phyloP scores from a whole-genome alignment of 2,113 vertebrate species.

The Formicarius rufipectus region DNA sequence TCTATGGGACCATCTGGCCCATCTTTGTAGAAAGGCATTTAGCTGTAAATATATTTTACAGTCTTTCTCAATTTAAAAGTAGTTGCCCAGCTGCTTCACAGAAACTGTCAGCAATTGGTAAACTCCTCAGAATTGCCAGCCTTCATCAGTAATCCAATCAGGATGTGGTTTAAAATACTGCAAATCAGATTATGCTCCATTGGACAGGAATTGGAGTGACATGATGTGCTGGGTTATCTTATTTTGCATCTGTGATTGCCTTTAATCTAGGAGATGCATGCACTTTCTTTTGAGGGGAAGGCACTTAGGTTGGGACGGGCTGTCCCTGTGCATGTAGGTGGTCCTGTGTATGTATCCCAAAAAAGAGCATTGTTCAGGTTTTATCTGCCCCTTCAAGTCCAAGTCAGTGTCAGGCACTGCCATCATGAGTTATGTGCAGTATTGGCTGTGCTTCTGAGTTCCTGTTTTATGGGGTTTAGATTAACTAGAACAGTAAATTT shows the following conservation, averaged over 20 bases:
- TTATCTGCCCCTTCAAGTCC: neutral
- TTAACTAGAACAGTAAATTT: neutral
- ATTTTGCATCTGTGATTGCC: slow-evolving; percentile 43
- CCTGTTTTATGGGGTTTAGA: neutral
- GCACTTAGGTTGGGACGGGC: neutral
- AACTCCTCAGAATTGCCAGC: slow-evolving; percentile 51
- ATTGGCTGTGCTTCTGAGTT: neutral
- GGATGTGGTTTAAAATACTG: slow-evolving; percentile 58
- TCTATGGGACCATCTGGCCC: slow-evolving; percentile 64
- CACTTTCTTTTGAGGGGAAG: neutral
- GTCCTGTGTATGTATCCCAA: no score
- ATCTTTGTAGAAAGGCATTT: slow-evolving; percentile 57
- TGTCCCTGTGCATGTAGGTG: neutral
- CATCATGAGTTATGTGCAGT: neutral
- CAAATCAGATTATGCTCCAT: slow-evolving; percentile 49
- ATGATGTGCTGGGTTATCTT: slow-evolving; percentile 53
- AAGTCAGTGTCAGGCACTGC: neutral
- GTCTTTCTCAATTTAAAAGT: slow-evolving; percentile 65
- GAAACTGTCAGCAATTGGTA: slow-evolving; percentile 61
- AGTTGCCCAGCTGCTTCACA: slow-evolving; percentile 64
- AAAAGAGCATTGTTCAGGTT: neutral
- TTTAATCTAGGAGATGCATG: neutral
- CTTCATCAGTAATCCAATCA: slow-evolving; percentile 65
- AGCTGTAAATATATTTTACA: slow-evolving; percentile 65
- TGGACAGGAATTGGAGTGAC: slow-evolving; percentile 36